A percentile compares a stretch with the other conserved stretches of the same genome.
phyloP scores from a whole-genome alignment of 2,888 invertebrate species.

The Suillia variegata region DNA sequence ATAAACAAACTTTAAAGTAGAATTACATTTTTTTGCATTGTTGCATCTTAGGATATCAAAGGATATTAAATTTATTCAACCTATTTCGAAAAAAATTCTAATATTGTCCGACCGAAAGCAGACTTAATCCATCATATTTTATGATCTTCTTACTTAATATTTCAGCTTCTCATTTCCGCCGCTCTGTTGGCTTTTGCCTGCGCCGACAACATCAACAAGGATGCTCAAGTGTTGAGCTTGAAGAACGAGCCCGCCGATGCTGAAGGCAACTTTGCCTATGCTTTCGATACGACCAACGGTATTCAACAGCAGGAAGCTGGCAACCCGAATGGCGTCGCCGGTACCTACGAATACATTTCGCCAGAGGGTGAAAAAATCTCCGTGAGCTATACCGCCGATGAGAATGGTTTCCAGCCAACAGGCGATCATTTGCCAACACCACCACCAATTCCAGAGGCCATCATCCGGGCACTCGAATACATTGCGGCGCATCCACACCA shows the following conservation, averaged over 20 bases:
- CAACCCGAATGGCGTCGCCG: constrained; percentile 63
- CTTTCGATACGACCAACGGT: constrained; percentile 66
- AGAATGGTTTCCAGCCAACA: constrained; percentile 64
- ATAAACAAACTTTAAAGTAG: too few relatives aligned
- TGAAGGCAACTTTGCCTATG: constrained; percentile 60
- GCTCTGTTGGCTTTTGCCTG: constrained; percentile 43
- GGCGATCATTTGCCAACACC: constrained; percentile 61
- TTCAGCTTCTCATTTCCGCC: constrained; percentile 42
- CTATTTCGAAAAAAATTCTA: too few relatives aligned
- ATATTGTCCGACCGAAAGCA: too few relatives aligned
- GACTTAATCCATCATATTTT: too few relatives aligned
- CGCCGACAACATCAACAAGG: constrained; percentile 49
- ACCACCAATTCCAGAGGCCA: constrained; percentile 65
- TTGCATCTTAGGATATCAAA: too few relatives aligned
- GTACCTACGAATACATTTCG: constrained; percentile 61
- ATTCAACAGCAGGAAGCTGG: constrained; percentile 65
- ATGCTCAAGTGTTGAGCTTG: constrained; percentile 52
- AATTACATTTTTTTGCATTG: too few relatives aligned
- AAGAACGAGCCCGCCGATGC: constrained; percentile 48
- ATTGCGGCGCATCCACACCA: constrained; percentile 55
- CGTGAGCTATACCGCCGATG: constrained; percentile 65
- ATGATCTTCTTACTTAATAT: not conserved
- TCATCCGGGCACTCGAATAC: constrained; percentile 63
- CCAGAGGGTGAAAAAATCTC: constrained; percentile 62
- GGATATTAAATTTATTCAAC: too few relatives aligned